Conservation (phyloP, 2,797 vertebrate genomes). For the Threskiornis aethiopicus region DNA sequence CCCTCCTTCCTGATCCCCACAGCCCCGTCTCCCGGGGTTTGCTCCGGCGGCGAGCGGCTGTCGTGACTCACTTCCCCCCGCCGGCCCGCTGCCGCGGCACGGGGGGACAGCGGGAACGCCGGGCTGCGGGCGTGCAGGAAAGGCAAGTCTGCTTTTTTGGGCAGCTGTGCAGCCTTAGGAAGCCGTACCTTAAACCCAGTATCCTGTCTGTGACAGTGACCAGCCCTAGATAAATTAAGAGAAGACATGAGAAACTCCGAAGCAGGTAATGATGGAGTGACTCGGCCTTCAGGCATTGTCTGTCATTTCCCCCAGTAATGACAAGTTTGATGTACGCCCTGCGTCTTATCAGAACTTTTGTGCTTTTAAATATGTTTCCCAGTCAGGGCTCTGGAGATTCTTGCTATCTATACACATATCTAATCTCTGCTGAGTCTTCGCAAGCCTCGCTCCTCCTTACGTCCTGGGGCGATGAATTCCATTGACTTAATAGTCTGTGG, state of each 20-base stretch:
- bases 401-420: neutral
- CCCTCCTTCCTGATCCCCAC: neutral
- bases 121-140: neutral
- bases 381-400: neutral
- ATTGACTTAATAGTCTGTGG: neutral
- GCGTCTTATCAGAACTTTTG: neutral
- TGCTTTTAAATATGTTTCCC: neutral
- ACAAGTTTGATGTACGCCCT: neutral
- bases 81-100: neutral
- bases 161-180: neutral
- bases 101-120: rapidly evolving
- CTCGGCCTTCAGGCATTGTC: neutral
- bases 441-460: neutral
- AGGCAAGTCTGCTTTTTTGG: neutral
- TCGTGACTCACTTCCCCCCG: neutral
- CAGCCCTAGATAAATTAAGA: neutral
- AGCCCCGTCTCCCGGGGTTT: neutral
- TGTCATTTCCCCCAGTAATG: neutral
- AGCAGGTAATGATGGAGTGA: neutral
- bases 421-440: neutral
- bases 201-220: slow-evolving; percentile 32
- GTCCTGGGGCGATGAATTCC: slow-evolving; percentile 14
- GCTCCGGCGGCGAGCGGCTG: rapidly evolving
- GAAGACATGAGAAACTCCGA: neutral
- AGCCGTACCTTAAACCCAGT: neutral